Evolutionary conservation across 2,113 vertebrate genomes (phyloP), one percentile per base, ranked within the genome.

Genomic region (Syrmaticus mikado): DNA sequence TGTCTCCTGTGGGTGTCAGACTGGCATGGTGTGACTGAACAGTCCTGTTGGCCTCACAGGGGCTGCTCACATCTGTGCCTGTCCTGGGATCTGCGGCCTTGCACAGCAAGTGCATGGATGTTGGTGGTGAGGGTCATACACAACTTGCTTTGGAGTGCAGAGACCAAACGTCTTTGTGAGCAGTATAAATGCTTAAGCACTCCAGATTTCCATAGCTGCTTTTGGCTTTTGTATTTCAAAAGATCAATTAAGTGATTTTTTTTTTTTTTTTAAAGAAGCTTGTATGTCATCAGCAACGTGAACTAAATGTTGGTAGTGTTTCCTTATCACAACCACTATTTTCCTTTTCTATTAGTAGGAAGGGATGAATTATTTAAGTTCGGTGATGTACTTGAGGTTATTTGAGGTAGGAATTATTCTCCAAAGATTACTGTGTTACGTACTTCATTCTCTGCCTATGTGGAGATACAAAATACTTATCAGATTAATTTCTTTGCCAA

Each of bases 361-460:
- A 84, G 27, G 57, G 38, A 67, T 82, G 61, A 55, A 28, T 21
- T 2, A 30, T 68, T 40, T 74, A 85, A 91, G n/a, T 91, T 93
- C 58, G 87, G 5, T 88, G 20, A 94, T 41, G 20, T 79, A 48
- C 50, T 88, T 73, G 53, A 96, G 68, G 13, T 81, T 89, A 45
- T 82, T 89, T 74, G 78, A 96, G 70, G 34, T 96, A 50, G 89
- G 72, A 77, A 89, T 87, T 94, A 88, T 64, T 95, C 90, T 95
- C 50, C 83, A 72, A 61, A 91, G 36, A 62, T 85, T 85, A 22
- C 55, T 55, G 18, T 57, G 40, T 82, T 72, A 8, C 27, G 6
- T 85, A 38, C 70, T 79, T 90, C 62, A 20, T 48, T 90, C 38
- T 75, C 0, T 76, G 27, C 48, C 45, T 87, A 89, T 91, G 60